These are phyloP conservation scores for Oryzias sinensis DNA, from an alignment of 2,797 vertebrate genomes.

Conservation along the genomic window DNA sequence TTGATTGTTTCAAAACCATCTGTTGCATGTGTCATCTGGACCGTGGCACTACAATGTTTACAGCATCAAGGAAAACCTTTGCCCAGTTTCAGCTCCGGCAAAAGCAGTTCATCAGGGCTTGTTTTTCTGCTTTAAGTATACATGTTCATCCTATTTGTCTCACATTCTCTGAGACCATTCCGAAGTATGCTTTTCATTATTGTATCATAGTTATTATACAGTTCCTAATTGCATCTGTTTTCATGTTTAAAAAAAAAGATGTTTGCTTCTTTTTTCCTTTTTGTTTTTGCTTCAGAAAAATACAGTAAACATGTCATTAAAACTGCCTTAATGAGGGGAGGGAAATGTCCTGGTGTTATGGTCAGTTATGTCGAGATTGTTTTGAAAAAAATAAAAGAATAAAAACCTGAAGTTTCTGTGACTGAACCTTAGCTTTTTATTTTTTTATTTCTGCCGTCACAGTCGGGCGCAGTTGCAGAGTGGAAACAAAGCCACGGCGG, in stretches of 20 bases:
- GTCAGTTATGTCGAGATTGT: slow-evolving; percentile 47
- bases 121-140: not conserved
- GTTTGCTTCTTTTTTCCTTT: slow-evolving; percentile 14
- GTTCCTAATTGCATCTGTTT: slow-evolving; percentile 25
- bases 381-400: slow-evolving; percentile 64
- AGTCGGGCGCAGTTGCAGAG: slow-evolving; percentile 52
- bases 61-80: slow-evolving; percentile 25
- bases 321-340: slow-evolving; percentile 64
- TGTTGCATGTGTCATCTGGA: slow-evolving; percentile 31
- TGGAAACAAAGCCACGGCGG: slow-evolving; percentile 45
- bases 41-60: slow-evolving; percentile 28
- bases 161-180: slow-evolving; percentile 38
- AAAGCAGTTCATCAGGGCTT: not conserved
- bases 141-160: slow-evolving; percentile 7
- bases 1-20: slow-evolving; percentile 9
- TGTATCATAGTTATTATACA: slow-evolving; percentile 12
- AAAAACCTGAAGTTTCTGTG: slow-evolving; percentile 38
- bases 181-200: slow-evolving; percentile 7
- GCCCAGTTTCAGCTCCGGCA: slow-evolving; percentile 6
- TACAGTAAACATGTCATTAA: slow-evolving; percentile 31
- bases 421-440: slow-evolving; percentile 13
- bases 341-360: slow-evolving; percentile 30
- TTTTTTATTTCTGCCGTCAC: slow-evolving; percentile 9
- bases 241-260: slow-evolving; percentile 10
- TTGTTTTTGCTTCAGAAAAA: slow-evolving; percentile 36